These are phyloP conservation scores for Apis florea DNA, from an alignment of 1,140 invertebrate species.

Conservation along the genomic window DNA sequence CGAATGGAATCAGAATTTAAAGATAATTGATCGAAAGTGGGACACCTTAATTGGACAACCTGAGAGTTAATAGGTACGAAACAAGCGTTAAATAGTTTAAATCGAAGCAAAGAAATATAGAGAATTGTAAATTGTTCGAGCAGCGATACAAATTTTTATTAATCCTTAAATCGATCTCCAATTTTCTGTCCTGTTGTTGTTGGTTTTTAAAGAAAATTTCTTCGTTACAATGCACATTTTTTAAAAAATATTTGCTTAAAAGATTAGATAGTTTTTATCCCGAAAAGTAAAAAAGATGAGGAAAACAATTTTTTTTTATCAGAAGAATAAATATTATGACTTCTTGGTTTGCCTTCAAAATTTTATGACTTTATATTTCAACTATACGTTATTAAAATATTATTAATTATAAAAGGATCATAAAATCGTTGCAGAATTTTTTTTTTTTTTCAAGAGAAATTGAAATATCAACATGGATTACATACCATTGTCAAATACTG, in stretches of 20 bases:
- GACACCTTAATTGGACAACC: slow-evolving; percentile 40
- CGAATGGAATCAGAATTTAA: slow-evolving; percentile 43
- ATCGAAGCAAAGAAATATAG: background rate
- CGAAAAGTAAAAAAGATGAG: background rate
- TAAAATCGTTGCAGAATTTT: too few relatives aligned
- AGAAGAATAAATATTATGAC: background rate
- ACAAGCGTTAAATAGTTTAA: background rate
- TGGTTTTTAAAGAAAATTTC: background rate
- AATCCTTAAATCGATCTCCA: background rate
- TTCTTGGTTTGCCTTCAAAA: background rate
- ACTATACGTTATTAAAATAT: background rate
- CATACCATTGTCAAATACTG: slow-evolving; percentile 41
- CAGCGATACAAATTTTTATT: background rate
- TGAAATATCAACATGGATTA: background rate
- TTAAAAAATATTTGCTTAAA: background rate
- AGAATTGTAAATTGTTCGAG: background rate
- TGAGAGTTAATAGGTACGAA: slow-evolving; percentile 5
- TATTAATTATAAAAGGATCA: too few relatives aligned
- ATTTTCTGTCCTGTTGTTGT: background rate
- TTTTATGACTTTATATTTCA: background rate
- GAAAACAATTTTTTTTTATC: background rate
- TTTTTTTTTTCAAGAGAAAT: background rate
- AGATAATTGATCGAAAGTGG: slow-evolving; percentile 53
- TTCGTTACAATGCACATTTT: too few relatives aligned
- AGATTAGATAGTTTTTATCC: background rate